Base-by-base conservation (phyloP, 2,797 vertebrate genomes). In the Rhabdophis nuchalis region DNA sequence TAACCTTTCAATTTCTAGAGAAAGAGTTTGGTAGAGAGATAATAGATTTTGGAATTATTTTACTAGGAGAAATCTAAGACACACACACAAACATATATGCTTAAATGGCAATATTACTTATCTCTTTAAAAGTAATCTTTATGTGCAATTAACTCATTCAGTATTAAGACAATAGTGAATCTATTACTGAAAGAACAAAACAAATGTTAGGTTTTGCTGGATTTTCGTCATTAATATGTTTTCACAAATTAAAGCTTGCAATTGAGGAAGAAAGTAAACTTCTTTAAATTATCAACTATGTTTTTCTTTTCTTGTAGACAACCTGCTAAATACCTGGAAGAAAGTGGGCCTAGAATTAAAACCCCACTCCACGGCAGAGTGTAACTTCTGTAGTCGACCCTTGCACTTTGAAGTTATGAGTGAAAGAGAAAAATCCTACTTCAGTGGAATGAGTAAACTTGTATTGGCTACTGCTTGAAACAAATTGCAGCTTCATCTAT, bases 321-420 rank as follows among this genome's bases (percentile, higher is more conserved):
- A 97, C 64, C 97, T 99, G 86, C 96, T 99, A 95, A 92, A 97
- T 54, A 98, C 98, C 0, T 99, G 99, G 99, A 98, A 98, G 95
- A 98, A 97, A 88, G 98, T 97, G 91, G 98, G 98, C 12, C 96
- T 99, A 96, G 96, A 97, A n/a, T 97, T 99, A 94, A 99, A 98
- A 94, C 98, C 98, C 0, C 98, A 98, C 95, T 98, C 99, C 0
- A 98, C 99, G 0, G 98, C 97, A 0, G 98, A 99, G 95, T 99
- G 99, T 87, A 99, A 98, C 95, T 98, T 99, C 97, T 99, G 99
- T 94, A 97, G 98, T 93, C 97, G 98, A 96, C 99, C 99, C 0
- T 97, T 99, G 36, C 99, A 99, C 94, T 99, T 99, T 25, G 98
- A 99, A 97, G 93, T 98, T 95, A 99, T 99, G 99, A 99, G 98